Evolutionary conservation across 2,113 vertebrate genomes (phyloP).

Genomic region (Spermophilus dauricus): DNA sequence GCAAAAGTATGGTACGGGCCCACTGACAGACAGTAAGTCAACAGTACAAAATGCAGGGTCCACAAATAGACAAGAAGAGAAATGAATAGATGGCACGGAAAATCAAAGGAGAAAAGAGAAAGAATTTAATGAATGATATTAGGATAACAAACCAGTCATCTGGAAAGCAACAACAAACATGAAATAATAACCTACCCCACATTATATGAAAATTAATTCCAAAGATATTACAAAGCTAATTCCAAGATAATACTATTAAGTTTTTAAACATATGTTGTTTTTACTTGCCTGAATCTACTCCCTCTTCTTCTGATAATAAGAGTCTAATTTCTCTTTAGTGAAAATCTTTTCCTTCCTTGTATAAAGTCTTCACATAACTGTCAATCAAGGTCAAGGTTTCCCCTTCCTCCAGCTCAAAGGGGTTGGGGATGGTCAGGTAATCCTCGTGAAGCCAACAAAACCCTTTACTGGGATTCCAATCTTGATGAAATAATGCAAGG

Average conservation of each 20-base stretch:
- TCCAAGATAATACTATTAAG: background rate
- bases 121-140: background rate
- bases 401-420: background rate
- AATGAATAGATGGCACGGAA: background rate
- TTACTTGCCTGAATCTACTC: constrained; percentile 25
- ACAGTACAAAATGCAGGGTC: background rate
- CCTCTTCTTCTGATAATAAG: background rate
- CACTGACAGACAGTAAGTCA: background rate
- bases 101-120: background rate
- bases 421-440: background rate
- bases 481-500: background rate
- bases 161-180: background rate
- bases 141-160: background rate
- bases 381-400: background rate
- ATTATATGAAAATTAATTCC: constrained; percentile 4
- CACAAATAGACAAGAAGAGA: background rate
- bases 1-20: background rate
- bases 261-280: background rate
- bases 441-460: background rate
- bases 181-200: background rate
- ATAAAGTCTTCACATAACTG: background rate
- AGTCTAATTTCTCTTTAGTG: background rate
- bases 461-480: background rate
- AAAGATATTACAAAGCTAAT: constrained; percentile 42
- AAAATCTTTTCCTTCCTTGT: background rate